These are phyloP conservation scores for Ceyx melanurus DNA, from an alignment of 2,113 vertebrate species.

Conservation along the genomic window DNA sequence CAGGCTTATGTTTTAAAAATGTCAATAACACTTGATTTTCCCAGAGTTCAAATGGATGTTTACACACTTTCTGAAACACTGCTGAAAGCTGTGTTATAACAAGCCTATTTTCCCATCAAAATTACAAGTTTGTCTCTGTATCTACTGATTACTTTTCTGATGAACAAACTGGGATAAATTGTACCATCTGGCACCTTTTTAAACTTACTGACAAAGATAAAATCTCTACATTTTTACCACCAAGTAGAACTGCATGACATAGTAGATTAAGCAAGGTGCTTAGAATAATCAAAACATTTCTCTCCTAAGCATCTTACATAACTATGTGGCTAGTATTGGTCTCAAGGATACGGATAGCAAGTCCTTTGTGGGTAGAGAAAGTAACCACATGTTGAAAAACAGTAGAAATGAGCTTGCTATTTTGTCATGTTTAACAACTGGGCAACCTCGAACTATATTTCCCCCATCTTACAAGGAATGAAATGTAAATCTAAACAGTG, in stretches of 20 bases:
- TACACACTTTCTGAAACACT: not conserved
- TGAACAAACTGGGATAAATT: not conserved
- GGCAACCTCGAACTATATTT: not conserved
- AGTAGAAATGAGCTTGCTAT: not conserved
- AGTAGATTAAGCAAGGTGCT: not conserved
- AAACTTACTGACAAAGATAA: not conserved
- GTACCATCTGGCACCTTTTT: not conserved
- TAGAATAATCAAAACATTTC: not conserved
- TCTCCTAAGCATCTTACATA: not conserved
- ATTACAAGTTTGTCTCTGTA: not conserved
- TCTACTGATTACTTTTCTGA: not conserved
- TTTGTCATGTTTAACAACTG: not conserved
- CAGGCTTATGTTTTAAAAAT: not conserved
- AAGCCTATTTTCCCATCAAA: not conserved
- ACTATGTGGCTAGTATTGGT: not conserved
- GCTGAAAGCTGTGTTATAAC: not conserved
- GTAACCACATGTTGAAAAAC: not conserved
- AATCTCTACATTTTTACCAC: not conserved
- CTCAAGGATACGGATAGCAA: accelerated
- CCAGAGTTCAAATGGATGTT: not conserved
- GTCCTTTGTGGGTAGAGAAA: not conserved
- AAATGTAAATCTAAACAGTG: not conserved
- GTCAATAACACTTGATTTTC: not conserved
- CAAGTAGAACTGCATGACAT: not conserved
- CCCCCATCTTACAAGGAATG: not conserved